Evolutionary conservation across 1,140 invertebrate genomes (phyloP), one percentile per base, ranked within the genome.

Genomic region (Spodoptera frugiperda): DNA sequence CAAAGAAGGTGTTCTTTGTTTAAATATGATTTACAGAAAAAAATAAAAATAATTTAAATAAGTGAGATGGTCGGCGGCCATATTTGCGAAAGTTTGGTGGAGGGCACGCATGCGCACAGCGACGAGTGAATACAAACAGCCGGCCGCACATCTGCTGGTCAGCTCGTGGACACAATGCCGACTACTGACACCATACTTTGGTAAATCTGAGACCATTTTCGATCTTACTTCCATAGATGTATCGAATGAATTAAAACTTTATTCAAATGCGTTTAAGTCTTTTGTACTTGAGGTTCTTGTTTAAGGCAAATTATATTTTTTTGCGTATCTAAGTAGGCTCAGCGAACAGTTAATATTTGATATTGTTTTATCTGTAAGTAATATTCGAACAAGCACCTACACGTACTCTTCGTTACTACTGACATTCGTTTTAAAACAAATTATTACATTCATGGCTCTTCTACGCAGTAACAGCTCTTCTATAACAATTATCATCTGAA

Each of bases 91-190:
- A 74, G 68, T 77, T 84, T 77, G 61, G 53, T 33, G 44, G 63
- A 63, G 83, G 78, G 80, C 77, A 84, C 90, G 91, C 91, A 92
- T 91, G 91, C 90, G 91, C 89, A 53, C 63, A 81, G 77, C 46
- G 59, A 48, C 76, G 79, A 79, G 75, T 86, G 84, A 86, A 83
- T 87, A 81, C 81, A 85, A 87, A 89, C 91, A 93, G 91, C 91
- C 90, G 90, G 89, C 89, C 87, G 89, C 89, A 91, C 91, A 93
- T 90, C 92, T 92, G 91, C 91, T 91, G 91, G 90, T 91, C 91
- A 93, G 83, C 87, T 87, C 91, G 91, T 91, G 91, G 91, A 92
- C 91, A 92, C 89, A 92, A 92, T 89, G 77, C 82, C 54, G n/a
- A 19, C 21, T 84, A 81, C 14, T 8, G 33, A 51, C 55, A 83